Conservation (phyloP, 1,140 invertebrate genomes). For the Scaptomyza montana region DNA sequence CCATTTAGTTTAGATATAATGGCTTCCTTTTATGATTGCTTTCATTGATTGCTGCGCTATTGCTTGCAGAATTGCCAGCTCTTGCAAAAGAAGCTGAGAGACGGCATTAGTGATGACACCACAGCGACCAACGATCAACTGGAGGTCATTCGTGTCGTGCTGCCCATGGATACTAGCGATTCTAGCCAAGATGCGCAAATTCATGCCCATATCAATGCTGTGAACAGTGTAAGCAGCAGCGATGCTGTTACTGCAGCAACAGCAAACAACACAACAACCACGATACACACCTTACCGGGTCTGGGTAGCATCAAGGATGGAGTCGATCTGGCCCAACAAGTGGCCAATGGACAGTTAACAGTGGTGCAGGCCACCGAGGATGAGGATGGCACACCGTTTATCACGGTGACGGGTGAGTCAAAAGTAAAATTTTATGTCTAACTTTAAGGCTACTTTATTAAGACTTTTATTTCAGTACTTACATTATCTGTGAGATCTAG, state of each 20-base stretch:
- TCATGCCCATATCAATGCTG: conserved; percentile 62
- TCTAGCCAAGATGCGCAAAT: conserved; percentile 71
- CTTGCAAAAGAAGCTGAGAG: conserved; percentile 62
- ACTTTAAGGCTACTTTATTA: too few relatives aligned
- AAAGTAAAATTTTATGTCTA: background rate
- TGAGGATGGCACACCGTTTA: conserved; percentile 74
- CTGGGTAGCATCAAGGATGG: conserved; percentile 68
- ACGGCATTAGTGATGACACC: conserved; percentile 42
- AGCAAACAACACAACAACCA: conserved; percentile 31
- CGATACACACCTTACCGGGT: conserved; percentile 62
- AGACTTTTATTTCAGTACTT: too few relatives aligned
- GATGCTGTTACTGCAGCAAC: conserved; percentile 42
- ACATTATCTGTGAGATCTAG: too few relatives aligned
- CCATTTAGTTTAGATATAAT: background rate
- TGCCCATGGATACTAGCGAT: conserved; percentile 81
- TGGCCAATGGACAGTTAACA: conserved; percentile 76
- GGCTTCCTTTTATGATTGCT: background rate
- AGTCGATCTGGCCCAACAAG: conserved; percentile 72
- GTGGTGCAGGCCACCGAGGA: conserved; percentile 72
- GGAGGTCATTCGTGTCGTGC: conserved; percentile 75
- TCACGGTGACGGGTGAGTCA: conserved; percentile 80
- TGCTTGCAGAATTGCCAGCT: conserved; percentile 66
- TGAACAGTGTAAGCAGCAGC: conserved; percentile 52
- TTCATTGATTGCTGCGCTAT: conserved; percentile 11
- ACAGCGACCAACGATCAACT: conserved; percentile 54